Evolutionary conservation across 2,113 vertebrate genomes (phyloP), one percentile per base, ranked within the genome.

Genomic region (Nycticryphes semicollaris): DNA sequence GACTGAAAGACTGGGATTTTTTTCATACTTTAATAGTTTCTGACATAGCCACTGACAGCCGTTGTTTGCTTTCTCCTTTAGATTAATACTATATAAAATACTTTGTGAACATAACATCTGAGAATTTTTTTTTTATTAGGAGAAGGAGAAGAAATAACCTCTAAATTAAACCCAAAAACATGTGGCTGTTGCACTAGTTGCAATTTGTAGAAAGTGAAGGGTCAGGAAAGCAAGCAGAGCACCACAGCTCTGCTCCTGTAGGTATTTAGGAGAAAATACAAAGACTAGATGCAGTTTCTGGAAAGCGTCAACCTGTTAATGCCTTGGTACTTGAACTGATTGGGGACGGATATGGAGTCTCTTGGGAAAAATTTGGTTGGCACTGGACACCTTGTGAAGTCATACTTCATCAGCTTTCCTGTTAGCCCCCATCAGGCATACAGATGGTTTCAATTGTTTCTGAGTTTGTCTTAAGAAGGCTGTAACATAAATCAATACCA

Each of bases 401-500:
- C 64, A 79, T 89, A 92, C 51, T 93, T 89, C 66, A 83, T 92
- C 86, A 75, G 59, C 43, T 95, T 87, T 95, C 97, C 72, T 95
- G 89, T 93, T 90, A 88, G 62, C 90, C 56, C 57, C 84, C 79
- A 82, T 97, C 95, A 95, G 96, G 94, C 92, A 63, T 94, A 97
- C 98, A 98, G 97, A 97, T 98, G 98, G 97, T 98, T 98, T 96
- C 94, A 98, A 87, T 98, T 97, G 87, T 96, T 96, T 96, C 92
- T 94, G 91, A 97, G 96, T 93, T 96, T 86, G 90, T 97, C 97
- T 94, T 87, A 83, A 63, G 97, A 96, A 96, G 87, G 60, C 94
- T 95, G 82, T 93, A 90, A 91, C 89, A 82, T 95, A 97, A 94
- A 95, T 94, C 94, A 87, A 43, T 84, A 94, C 93, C 97, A 98